Evolutionary conservation across 1,140 invertebrate genomes (phyloP).

Genomic region (Pseudomyrmex cubaensis): DNA sequence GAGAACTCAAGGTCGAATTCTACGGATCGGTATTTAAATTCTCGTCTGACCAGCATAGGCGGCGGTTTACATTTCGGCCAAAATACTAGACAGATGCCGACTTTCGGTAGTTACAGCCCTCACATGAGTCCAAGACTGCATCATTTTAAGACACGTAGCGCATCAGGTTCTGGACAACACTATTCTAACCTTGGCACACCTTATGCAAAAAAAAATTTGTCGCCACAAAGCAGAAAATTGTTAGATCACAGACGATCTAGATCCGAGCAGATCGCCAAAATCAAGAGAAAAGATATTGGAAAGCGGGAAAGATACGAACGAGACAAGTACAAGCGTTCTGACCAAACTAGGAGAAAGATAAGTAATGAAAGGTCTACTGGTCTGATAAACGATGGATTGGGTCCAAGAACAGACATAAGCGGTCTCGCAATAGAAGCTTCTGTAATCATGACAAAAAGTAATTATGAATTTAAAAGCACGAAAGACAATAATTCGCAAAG

Average conservation of each 20-base stretch:
- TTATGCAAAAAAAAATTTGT: constrained; percentile 68
- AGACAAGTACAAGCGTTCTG: constrained; percentile 60
- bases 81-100: constrained; percentile 83
- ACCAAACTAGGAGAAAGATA: constrained; percentile 67
- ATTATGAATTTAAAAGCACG: constrained; percentile 30
- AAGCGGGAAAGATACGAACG: constrained; percentile 72
- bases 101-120: constrained; percentile 82
- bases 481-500: constrained; percentile 57
- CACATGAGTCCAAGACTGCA: constrained; percentile 81
- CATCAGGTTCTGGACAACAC: constrained; percentile 42
- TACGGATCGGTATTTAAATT: constrained; percentile 80
- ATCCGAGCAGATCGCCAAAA: constrained; percentile 80
- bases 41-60: constrained; percentile 78
- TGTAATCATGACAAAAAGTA: constrained; percentile 13
- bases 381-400: constrained; percentile 81
- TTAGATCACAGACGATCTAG: constrained; percentile 80
- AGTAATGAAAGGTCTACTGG: constrained; percentile 53
- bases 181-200: constrained; percentile 59
- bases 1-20: constrained; percentile 84
- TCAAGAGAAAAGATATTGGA: constrained; percentile 75
- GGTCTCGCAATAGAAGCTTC: constrained; percentile 73
- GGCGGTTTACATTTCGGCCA: constrained; percentile 82
- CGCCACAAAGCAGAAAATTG: constrained; percentile 79
- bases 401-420: constrained; percentile 82
- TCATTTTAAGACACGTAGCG: constrained; percentile 78